A percentile compares a stretch with the other conserved stretches of the same genome.
Conservation (phyloP, 2,888 invertebrate genomes). For the Andrena camellia region DNA sequence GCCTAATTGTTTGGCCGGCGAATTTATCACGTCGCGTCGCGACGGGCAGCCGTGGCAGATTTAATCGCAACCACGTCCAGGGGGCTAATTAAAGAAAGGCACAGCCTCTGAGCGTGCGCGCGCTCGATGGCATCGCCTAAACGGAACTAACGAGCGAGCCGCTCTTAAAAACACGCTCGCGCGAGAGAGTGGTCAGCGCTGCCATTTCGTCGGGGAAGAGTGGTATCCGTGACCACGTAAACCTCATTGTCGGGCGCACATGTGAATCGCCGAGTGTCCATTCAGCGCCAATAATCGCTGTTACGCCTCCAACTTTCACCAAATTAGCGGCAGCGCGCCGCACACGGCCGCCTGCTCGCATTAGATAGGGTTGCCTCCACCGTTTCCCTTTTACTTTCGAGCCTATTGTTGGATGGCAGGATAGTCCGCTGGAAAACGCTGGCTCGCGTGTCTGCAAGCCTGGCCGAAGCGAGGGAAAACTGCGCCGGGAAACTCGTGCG, state of each 20-base stretch:
- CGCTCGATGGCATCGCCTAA: conserved; percentile 58
- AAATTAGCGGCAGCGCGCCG: conserved; percentile 74
- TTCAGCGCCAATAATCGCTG: conserved; percentile 71
- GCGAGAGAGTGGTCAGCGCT: conserved; percentile 1
- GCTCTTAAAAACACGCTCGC: conserved; percentile 39
- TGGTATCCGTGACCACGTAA: conserved; percentile 6
- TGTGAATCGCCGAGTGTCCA: conserved; percentile 48
- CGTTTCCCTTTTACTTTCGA: conserved; percentile 76
- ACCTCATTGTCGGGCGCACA: conserved; percentile 17
- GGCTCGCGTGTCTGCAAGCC: conserved; percentile 26
- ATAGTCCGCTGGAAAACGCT: conserved; percentile 25
- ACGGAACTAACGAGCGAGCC: conserved; percentile 67
- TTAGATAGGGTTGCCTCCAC: conserved; percentile 73
- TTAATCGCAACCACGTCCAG: conserved; percentile 58
- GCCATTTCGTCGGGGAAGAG: conserved; percentile 21
- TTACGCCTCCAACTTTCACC: conserved; percentile 74
- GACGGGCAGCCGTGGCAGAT: conserved; percentile 43
- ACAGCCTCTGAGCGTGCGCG: conserved; percentile 7
- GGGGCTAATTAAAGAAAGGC: conserved; percentile 65
- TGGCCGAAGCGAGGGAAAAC: conserved; percentile 1
- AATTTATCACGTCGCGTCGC: conserved; percentile 54
- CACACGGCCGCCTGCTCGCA: conserved; percentile 52
- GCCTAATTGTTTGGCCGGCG: conserved; percentile 58
- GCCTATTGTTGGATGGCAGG: conserved; percentile 66
- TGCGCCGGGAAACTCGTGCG: conserved; percentile 12